A percentile compares a stretch with the other conserved stretches of the same genome.
phyloP scores from a whole-genome alignment of 2,113 vertebrate genomes.

The Chunga burmeisteri region DNA sequence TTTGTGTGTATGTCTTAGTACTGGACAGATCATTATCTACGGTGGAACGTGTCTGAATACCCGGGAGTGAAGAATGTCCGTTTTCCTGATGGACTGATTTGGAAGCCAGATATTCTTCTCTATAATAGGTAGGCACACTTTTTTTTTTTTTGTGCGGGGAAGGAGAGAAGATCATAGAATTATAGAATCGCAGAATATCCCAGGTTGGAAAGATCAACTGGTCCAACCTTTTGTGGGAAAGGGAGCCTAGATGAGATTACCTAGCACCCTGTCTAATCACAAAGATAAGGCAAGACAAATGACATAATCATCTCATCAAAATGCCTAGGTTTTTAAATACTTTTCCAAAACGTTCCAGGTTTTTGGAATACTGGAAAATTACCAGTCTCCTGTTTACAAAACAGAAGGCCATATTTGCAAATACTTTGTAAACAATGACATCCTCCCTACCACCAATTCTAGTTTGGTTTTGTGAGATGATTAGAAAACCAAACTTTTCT shows the following conservation, averaged over 20 bases:
- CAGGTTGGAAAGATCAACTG: background rate
- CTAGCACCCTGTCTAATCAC: background rate
- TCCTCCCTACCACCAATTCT: background rate
- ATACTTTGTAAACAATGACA: background rate
- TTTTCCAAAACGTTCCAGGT: background rate
- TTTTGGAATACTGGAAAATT: background rate
- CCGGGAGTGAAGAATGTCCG: constrained; percentile 87
- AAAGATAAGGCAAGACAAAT: background rate
- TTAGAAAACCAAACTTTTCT: background rate
- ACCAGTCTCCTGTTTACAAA: background rate
- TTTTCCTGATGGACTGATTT: constrained; percentile 88
- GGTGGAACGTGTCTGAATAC: constrained; percentile 88
- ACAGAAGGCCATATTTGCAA: background rate
- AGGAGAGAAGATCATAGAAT: background rate
- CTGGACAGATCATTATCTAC: constrained; percentile 89
- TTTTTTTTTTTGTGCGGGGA: background rate
- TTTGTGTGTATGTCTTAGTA: constrained; percentile 72
- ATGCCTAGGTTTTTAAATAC: background rate
- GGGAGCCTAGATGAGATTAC: background rate
- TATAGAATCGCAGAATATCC: background rate
- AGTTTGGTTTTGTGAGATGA: background rate
- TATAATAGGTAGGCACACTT: constrained; percentile 88
- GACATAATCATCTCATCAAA: background rate
- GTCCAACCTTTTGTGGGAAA: background rate
- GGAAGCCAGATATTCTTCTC: constrained; percentile 97